A percentile compares a stretch with the other conserved stretches of the same genome.
Conservation (phyloP, 1,140 invertebrate genomes). For the Caenorhabditis brenneri region DNA sequence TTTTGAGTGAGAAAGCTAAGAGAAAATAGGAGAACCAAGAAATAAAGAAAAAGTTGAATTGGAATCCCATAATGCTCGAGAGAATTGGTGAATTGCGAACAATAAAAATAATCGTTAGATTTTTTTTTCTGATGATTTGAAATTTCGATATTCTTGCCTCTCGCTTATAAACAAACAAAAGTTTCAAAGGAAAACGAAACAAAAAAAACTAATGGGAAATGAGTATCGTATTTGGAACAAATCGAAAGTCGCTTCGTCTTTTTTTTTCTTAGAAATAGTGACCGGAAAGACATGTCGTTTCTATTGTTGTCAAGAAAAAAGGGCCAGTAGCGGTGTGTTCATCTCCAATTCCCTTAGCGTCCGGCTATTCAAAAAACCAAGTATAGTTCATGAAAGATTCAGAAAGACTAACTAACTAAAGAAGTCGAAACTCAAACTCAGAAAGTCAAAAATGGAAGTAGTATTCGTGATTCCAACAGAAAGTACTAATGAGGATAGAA, state of each 20-base stretch:
- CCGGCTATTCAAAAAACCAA: neutral
- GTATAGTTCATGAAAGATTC: conserved; percentile 28
- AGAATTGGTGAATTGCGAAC: neutral
- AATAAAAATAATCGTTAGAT: conserved; percentile 5
- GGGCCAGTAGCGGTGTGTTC: conserved; percentile 23
- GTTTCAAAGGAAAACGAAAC: neutral
- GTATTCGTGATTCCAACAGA: neutral
- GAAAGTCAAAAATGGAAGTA: neutral
- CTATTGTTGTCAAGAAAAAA: conserved; percentile 41
- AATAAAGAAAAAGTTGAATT: neutral
- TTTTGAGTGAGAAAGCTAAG: no score
- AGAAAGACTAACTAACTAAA: neutral
- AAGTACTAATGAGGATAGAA: neutral
- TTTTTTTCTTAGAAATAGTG: conserved; percentile 37
- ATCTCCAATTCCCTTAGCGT: neutral
- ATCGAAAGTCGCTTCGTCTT: conserved; percentile 12
- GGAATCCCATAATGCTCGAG: neutral
- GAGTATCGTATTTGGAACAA: conserved; percentile 31
- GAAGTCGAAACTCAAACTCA: neutral
- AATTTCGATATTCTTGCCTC: neutral
- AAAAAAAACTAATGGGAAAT: neutral
- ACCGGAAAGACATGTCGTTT: conserved; percentile 10
- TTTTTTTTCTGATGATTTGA: neutral
- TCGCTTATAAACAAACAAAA: neutral
- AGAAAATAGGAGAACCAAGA: neutral